Evolutionary conservation across 2,797 vertebrate species (phyloP), one percentile per base, ranked within the genome.

Genomic region (Myripristis murdjan): DNA sequence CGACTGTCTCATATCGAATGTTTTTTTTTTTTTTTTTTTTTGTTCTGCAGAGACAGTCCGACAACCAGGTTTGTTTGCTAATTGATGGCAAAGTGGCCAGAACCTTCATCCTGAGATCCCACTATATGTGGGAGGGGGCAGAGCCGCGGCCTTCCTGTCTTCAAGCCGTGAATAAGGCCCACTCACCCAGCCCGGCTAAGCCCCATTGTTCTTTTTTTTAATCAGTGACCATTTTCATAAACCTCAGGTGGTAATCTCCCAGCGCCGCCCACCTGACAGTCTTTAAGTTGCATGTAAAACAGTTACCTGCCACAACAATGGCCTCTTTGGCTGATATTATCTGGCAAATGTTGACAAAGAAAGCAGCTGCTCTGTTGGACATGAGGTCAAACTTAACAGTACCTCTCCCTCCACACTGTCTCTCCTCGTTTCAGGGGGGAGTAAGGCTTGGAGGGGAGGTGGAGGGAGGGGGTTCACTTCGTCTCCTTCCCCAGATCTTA

Each of bases 211-310:
- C 92, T 90, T 96, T 91, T 97, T 96, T n/a, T n/a, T n/a, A n/a
- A 97, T 97, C 96, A 96, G 94, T 85, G 90, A 90, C 89, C 93
- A 96, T 97, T 97, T 97, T 96, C 95, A 97, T 96, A 97, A 96
- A 97, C 97, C 92, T 95, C 93, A 94, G 94, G 95, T 96, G 95
- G 95, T 96, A 96, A 97, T 97, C 96, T 96, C 91, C 85, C 91
- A 95, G 95, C 91, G 91, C 76, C 58, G 90, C 92, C 95, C 95
- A 93, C 88, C 91, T 92, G 81, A 89, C 89, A 83, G 90, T 86
- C 89, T 82, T 90, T 79, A 74, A 92, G 90, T 87, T 92, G 77
- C 87, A 90, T 91, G 92, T 92, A 91, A 89, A 95, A 91, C 88
- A 90, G 85, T 91, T 94, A 95, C 93, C 91, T 88, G 84, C 80